Conservation (phyloP, 2,888 invertebrate genomes). For the Lapara coniferarum region DNA sequence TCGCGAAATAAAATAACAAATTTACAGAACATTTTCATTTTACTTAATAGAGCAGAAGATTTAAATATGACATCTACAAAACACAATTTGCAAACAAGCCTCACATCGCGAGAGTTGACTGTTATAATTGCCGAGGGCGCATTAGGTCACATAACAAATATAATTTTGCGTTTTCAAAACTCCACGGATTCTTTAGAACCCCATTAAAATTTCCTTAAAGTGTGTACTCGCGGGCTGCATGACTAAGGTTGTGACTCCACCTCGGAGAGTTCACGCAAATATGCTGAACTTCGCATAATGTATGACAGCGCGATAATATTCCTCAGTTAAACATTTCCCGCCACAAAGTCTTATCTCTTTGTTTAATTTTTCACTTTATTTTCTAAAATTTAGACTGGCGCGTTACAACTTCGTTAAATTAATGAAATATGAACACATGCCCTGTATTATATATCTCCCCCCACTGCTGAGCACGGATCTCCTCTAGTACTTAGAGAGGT, state of each 20-base stretch:
- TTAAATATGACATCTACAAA: slow-evolving; percentile 48
- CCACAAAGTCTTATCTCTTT: slow-evolving; percentile 50
- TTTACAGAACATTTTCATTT: slow-evolving; percentile 37
- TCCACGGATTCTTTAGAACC: slow-evolving; percentile 12
- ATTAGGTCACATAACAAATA: slow-evolving; percentile 45
- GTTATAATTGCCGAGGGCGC: slow-evolving; percentile 55
- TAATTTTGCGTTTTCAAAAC: slow-evolving; percentile 32
- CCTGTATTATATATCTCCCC: too few relatives aligned
- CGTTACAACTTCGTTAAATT: background rate
- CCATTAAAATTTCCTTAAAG: slow-evolving; percentile 32
- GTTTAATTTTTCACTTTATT: slow-evolving; percentile 35
- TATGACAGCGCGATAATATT: slow-evolving; percentile 43
- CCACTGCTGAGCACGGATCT: too few relatives aligned
- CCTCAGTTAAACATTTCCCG: slow-evolving; percentile 47
- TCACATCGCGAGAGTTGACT: slow-evolving; percentile 55
- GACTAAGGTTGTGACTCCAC: slow-evolving; percentile 36
- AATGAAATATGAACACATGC: too few relatives aligned
- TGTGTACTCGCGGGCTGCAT: slow-evolving; percentile 28
- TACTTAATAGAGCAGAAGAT: slow-evolving; percentile 42
- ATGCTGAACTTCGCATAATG: slow-evolving; percentile 42
- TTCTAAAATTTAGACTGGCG: slow-evolving; percentile 18
- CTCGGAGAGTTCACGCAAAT: slow-evolving; percentile 44
- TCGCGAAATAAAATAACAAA: slow-evolving; percentile 25
- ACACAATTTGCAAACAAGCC: slow-evolving; percentile 54
- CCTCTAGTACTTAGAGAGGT: too few relatives aligned